Evolutionary conservation across 2,113 vertebrate species (phyloP), one percentile per base, ranked within the genome.

Genomic region (Pterocles burchelli): DNA sequence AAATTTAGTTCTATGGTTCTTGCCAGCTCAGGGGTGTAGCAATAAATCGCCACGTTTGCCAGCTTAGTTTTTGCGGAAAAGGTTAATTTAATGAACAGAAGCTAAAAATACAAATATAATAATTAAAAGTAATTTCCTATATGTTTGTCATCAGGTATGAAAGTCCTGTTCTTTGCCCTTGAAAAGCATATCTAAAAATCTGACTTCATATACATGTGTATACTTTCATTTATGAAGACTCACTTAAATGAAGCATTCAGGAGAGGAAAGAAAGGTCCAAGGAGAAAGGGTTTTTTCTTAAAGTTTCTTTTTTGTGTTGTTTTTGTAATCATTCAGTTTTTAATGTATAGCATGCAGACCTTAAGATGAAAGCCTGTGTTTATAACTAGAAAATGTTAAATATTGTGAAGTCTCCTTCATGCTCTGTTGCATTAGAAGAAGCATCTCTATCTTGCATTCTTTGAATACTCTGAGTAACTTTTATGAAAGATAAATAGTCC

Each of bases 1-100:
- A 97, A 97, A 98, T 98, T 97, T 94, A 81, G 95, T 95, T 96
- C 97, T 84, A 36, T 96, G 95, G 94, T 95, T 98, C 97, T 97
- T 88, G 96, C 94, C 94, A 97, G 96, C 93, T 93, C 70, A 68
- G 75, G 54, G 77, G 51, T 89, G 71, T 92, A 52, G 38, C 65
- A 95, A 52, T 94, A 93, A 93, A 88, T 93, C 29, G 24, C 41
- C 17, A 3, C 58, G 22, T 83, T 96, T 94, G 75, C 75, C 80
- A 91, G 14, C 63, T 57, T 58, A 49, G 21, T 1, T 68, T 92
- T 90, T 94, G 24, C 36, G 4, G 8, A 41, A 75, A 80, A 91
- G 36, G 18, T 66, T 76, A 55, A 85, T 82, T 84, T 82, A 74
- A 51, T 29, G 43, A 77, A 48, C 18, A 31, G 41, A 90, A 65